These are phyloP conservation scores for Galerucella calmariensis DNA, from an alignment of 2,888 invertebrate genomes.

Conservation along the genomic window DNA sequence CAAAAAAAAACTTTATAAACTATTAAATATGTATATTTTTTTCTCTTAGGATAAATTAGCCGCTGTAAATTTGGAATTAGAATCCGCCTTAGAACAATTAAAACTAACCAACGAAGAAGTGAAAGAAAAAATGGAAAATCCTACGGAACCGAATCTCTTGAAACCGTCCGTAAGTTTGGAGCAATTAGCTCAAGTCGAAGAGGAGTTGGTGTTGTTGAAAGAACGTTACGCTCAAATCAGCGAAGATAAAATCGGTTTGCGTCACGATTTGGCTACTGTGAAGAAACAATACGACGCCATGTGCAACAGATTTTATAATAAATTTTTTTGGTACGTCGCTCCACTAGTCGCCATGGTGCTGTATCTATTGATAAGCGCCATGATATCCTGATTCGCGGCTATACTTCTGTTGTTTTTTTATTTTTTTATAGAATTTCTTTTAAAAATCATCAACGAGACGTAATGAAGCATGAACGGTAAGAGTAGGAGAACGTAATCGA, in stretches of 20 bases:
- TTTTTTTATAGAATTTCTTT: constrained; percentile 61
- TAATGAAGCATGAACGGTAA: constrained; percentile 31
- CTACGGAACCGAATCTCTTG: constrained; percentile 57
- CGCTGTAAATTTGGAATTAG: constrained; percentile 15
- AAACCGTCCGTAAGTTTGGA: constrained; percentile 59
- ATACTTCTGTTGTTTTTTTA: constrained; percentile 63
- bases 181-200: constrained; percentile 74
- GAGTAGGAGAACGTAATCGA: constrained; percentile 12
- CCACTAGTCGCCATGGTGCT: constrained; percentile 70
- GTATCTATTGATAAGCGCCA: constrained; percentile 71
- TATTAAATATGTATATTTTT: too few species aligned
- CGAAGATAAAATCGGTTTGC: constrained; percentile 72
- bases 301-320: constrained; percentile 71
- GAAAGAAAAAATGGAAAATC: constrained; percentile 48
- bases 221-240: constrained; percentile 76
- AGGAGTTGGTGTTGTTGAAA: constrained; percentile 79
- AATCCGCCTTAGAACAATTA: constrained; percentile 38
- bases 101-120: constrained; percentile 59
- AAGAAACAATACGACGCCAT: constrained; percentile 71
- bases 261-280: constrained; percentile 71
- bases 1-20: too few species aligned
- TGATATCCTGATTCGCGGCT: constrained; percentile 74
- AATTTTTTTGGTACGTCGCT: constrained; percentile 70
- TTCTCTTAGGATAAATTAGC: constrained; percentile 19
- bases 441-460: constrained; percentile 60